Conservation (phyloP, 2,797 vertebrate species). For the Anolis apletophallus region DNA sequence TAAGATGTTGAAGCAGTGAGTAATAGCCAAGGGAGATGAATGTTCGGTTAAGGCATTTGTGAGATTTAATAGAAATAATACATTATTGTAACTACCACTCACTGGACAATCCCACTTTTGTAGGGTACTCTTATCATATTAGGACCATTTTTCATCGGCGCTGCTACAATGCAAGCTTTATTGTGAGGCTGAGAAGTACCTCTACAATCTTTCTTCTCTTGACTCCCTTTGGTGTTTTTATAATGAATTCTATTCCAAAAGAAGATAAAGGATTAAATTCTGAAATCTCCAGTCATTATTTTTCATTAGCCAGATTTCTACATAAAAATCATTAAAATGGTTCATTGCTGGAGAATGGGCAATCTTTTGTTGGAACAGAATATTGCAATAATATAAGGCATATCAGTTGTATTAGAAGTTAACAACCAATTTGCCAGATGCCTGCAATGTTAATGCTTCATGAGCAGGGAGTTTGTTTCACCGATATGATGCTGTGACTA, state of each 20-base stretch:
- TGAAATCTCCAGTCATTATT: slow-evolving; percentile 59
- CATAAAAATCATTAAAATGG: slow-evolving; percentile 66
- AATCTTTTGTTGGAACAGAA: slow-evolving; percentile 61
- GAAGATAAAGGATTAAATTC: slow-evolving; percentile 56
- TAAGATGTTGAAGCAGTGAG: slow-evolving; percentile 36
- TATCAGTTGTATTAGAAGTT: slow-evolving; percentile 70
- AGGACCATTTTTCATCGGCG: slow-evolving; percentile 36
- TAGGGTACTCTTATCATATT: slow-evolving; percentile 43
- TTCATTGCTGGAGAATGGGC: slow-evolving; percentile 61
- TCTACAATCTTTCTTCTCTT: slow-evolving; percentile 47
- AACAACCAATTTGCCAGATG: slow-evolving; percentile 76
- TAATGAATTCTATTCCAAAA: slow-evolving; percentile 53
- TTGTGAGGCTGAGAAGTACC: slow-evolving; percentile 49
- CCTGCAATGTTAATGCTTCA: slow-evolving; percentile 68
- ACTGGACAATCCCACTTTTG: slow-evolving; percentile 51
- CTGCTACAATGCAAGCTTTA: slow-evolving; percentile 55
- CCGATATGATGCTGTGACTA: slow-evolving; percentile 63
- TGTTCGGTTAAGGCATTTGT: slow-evolving; percentile 52
- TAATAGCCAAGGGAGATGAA: slow-evolving; percentile 53
- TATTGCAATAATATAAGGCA: slow-evolving; percentile 68
- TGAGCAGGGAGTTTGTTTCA: slow-evolving; percentile 64
- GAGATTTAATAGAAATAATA: slow-evolving; percentile 59
- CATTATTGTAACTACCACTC: slow-evolving; percentile 60
- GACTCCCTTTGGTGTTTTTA: slow-evolving; percentile 62
- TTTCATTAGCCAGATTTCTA: slow-evolving; percentile 69